A percentile compares a stretch with the other conserved stretches of the same genome.
Conservation (phyloP, 2,113 vertebrate species). For the Ictalurus punctatus region DNA sequence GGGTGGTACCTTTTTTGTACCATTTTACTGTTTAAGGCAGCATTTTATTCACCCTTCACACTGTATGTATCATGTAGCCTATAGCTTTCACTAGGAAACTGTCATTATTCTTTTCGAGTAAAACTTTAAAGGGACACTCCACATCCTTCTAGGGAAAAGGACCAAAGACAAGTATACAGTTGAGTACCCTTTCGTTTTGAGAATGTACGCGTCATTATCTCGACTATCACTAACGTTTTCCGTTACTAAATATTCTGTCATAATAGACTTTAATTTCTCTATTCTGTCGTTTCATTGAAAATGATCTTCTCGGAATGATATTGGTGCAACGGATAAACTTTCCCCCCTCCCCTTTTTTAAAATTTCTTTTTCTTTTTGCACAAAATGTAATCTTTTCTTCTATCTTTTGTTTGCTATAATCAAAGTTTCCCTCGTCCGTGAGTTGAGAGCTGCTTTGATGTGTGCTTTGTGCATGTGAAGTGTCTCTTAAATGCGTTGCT, state of each 20-base stretch:
- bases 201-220: background rate
- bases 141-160: background rate
- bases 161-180: background rate
- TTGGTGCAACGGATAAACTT: background rate
- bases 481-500: background rate
- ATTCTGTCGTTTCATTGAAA: background rate
- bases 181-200: background rate
- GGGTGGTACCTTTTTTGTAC: background rate
- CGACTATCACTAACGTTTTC: background rate
- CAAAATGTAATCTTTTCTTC: background rate
- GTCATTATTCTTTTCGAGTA: no score
- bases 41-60: background rate
- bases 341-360: background rate
- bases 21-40: background rate
- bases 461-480: background rate
- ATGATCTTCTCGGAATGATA: background rate
- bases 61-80: no score
- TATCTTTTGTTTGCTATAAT: background rate
- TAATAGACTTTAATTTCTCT: background rate
- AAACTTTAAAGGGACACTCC: background rate
- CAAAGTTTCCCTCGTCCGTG: background rate
- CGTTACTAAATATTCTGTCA: background rate
- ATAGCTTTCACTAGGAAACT: background rate
- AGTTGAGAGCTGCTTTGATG: background rate
- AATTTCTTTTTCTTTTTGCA: no score